Conservation (phyloP, 2,113 vertebrate species). For the Cynoglossus semilaevis region DNA sequence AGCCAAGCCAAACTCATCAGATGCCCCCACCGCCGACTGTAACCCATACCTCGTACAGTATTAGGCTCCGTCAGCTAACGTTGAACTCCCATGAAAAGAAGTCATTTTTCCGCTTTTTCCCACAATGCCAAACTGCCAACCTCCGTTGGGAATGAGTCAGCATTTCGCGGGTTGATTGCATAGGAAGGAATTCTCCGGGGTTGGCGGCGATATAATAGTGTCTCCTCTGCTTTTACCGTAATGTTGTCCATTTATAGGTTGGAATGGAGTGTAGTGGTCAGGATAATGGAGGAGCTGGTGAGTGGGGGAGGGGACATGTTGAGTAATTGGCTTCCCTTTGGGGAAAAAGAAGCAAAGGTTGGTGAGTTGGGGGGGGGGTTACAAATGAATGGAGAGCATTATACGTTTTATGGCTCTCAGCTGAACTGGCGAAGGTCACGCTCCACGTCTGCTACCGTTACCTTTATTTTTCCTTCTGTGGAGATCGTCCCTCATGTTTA, state of each 20-base stretch:
- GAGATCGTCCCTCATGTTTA: conserved; percentile 24
- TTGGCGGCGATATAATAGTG: conserved; percentile 58
- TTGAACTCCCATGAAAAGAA: conserved; percentile 15
- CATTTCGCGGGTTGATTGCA: conserved; percentile 67
- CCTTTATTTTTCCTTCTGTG: conserved; percentile 35
- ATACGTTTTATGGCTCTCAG: conserved; percentile 55
- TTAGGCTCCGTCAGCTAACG: conserved; percentile 24
- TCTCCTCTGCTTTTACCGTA: conserved; percentile 64
- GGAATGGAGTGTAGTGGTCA: conserved; percentile 60
- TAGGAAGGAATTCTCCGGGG: conserved; percentile 67
- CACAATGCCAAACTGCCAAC: conserved; percentile 45
- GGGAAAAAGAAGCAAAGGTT: conserved; percentile 48
- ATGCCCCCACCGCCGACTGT: conserved; percentile 1
- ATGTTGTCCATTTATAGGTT: conserved; percentile 68
- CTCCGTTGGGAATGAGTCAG: conserved; percentile 62
- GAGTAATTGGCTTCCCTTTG: conserved; percentile 60
- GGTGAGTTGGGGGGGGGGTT: conserved; percentile 7
- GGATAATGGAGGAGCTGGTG: conserved; percentile 55
- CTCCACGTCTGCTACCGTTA: conserved; percentile 39
- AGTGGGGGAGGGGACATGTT: conserved; percentile 34
- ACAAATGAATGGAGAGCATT: conserved; percentile 65
- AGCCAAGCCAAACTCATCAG: conserved; percentile 18
- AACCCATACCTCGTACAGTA: conserved; percentile 2
- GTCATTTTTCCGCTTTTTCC: conserved; percentile 31
- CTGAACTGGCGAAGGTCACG: conserved; percentile 55